Evolutionary conservation across 1,140 invertebrate genomes (phyloP), one percentile per base, ranked within the genome.

Genomic region (Atta cephalotes): DNA sequence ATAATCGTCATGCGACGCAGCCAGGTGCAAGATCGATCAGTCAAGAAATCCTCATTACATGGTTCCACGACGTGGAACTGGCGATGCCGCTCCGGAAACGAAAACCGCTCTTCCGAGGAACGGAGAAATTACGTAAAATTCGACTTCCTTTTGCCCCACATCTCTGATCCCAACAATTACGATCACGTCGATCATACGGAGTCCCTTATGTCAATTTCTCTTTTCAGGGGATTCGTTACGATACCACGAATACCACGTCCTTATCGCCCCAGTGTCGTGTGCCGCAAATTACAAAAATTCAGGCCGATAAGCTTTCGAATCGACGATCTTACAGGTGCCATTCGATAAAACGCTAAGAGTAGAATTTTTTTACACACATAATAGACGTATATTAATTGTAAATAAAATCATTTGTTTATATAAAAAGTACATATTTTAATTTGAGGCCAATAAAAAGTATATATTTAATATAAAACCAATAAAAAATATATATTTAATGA

Each of bases 21-120:
- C 56, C 80, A 84, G 70, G n/a, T 76, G 80, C 80, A 84, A 84
- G 80, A 84, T 51, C 80, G 18, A 51, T 74, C 39, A 39, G 39
- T 62, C 68, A 84, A 84, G n/a, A 74, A 84, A 84, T 84, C 80
- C 39, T 74, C 56, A 62, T 74, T 74, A 76, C 56, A 49, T 39
- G 14, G 56, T 63, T 84, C 80, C 56, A 51, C 70, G 80, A 62
- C 53, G 60, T 76, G 80, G 80, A 82, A 82, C 39, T 74, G 70
- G 80, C 80, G 39, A 21, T 74, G 70, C 80, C 80, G 25, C 9
- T 84, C 70, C 53, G 80, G 70, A 84, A 74, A 76, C 68, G 56
- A 60, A 62, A 74, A 84, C 62, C 70, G 39, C 14, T 76, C 70
- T 76, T 74, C 70, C 80, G 56, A 71, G 35, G 79, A 76, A 35